phyloP scores from a whole-genome alignment of 2,113 vertebrate species.

The Pipa parva region DNA sequence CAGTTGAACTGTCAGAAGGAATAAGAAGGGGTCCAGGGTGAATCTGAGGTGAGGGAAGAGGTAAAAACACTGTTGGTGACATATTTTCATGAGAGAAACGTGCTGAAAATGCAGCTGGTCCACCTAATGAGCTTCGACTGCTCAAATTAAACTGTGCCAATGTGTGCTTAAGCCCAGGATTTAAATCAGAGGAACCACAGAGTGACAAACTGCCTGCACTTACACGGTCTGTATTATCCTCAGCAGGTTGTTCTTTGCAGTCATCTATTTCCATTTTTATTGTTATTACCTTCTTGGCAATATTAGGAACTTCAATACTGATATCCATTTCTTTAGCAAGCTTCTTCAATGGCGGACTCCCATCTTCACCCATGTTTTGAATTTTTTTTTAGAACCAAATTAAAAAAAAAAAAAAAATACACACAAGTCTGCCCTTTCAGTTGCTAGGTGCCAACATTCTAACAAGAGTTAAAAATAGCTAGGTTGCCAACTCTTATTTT shows the following conservation, averaged over 20 bases:
- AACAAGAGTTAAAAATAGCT: conserved; percentile 13
- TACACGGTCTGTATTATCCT: conserved; percentile 51
- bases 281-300: conserved; percentile 66
- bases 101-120: conserved; percentile 92
- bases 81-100: conserved; percentile 82
- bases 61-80: conserved; percentile 73
- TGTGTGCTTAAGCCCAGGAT: conserved; percentile 93
- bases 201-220: conserved; percentile 57
- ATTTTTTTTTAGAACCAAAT: conserved; percentile 61
- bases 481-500: too few species aligned
- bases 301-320: conserved; percentile 68
- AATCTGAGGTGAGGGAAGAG: conserved; percentile 83
- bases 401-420: conserved; percentile 50
- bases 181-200: conserved; percentile 82
- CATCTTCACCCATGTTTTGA: conserved; percentile 67
- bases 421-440: conserved; percentile 50
- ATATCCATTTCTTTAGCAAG: conserved; percentile 81
- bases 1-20: conserved; percentile 92
- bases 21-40: conserved; percentile 89
- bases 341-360: conserved; percentile 84
- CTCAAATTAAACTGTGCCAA: conserved; percentile 95
- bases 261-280: conserved; percentile 89
- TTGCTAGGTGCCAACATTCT: conserved; percentile 28
- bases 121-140: conserved; percentile 93
- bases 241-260: conserved; percentile 62